Base-by-base conservation (phyloP, 2,113 vertebrate species). In the Chaenocephalus aceratus region DNA sequence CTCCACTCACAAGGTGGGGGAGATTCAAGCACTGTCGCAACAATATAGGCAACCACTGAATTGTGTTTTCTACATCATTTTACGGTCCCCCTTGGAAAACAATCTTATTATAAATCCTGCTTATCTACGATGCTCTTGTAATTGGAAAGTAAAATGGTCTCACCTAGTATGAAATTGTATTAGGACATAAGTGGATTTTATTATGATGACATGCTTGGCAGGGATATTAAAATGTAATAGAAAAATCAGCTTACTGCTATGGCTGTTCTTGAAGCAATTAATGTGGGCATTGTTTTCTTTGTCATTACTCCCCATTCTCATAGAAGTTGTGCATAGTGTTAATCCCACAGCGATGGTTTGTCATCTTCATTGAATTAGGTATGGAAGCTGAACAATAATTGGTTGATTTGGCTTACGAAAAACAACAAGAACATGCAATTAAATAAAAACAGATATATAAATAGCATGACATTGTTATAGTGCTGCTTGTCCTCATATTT, bases 101-200 rank as follows among this genome's bases (percentile, higher is more conserved):
- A 71, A 78, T 26, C 66, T 80, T 56, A 80, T 86, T 75, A 77
- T 80, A 83, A 74, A 72, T 72, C 59, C 77, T 77, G 69, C 60
- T 82, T 85, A 87, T 91, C 83, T 77, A 26, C 41, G 48, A 75
- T 79, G 80, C 75, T 84, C 67, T 81, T 81, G 75, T 88, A 89
- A 87, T 91, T 90, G 84, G 80, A 90, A 89, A 80, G 70, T 80
- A 70, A 82, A 85, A 88, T 87, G 77, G 84, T 84, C 65, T 88
- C 81, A 82, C 75, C 77, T 77, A 66, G 58, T 91, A 82, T 88
- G 67, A 88, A 89, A 83, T 87, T 91, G 76, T 58, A 70, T 87
- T 74, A 60, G n/a, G 46, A 51, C 46, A 59, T 79, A 73, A 87
- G 69, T 85, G 69, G 82, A 77, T 84, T 88, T 83, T 82, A 84